Evolutionary conservation across 1,140 invertebrate genomes (phyloP), one percentile per base, ranked within the genome.

Genomic region (Brachionus manjavacas): DNA sequence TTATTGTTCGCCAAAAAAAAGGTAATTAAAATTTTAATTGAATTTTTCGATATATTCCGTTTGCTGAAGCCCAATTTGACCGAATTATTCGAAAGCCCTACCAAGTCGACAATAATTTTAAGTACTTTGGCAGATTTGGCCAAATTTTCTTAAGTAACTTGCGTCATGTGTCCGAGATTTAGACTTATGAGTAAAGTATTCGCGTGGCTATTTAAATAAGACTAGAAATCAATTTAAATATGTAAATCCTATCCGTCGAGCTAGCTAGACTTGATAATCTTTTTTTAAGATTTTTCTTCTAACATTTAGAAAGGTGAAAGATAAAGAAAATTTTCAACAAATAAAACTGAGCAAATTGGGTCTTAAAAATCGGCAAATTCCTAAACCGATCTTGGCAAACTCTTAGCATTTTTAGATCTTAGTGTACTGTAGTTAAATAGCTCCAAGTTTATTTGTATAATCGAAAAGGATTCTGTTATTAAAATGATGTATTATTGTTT

Each of bases 1-100:
- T 68, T 68, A 68, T 31, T 31, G 66, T 68, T 68, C 31, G 31
- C 31, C 31, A 68, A 68, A 68, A 68, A 68, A 68, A 31, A 68
- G 31, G 31, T 16, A 14, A 68, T 14, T 68, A 14, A 68, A 68
- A 68, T 31, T 68, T 68, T 68, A 14, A 68, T 31, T 68, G 25
- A 31, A 68, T 31, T 68, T 68, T 60, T 60, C n/a, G 52, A 60
- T 60, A 9, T 23, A 60, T 60, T 60, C 52, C 52, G 52, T 60
- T 60, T 60, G 52, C 52, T 60, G 52, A 60, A 60, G 52, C 52
- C 52, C 16, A 60, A 60, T 20, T 60, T 60, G 52, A 60, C 52
- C 52, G 52, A 60, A 60, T 60, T 60, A 60, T 9, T 20, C 52
- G 52, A 60, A 60, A 60, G 52, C 52, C 52, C 16, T 20, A 23